These are phyloP conservation scores for Hyposoter dolosus DNA, from an alignment of 2,888 invertebrate species.

Conservation along the genomic window DNA sequence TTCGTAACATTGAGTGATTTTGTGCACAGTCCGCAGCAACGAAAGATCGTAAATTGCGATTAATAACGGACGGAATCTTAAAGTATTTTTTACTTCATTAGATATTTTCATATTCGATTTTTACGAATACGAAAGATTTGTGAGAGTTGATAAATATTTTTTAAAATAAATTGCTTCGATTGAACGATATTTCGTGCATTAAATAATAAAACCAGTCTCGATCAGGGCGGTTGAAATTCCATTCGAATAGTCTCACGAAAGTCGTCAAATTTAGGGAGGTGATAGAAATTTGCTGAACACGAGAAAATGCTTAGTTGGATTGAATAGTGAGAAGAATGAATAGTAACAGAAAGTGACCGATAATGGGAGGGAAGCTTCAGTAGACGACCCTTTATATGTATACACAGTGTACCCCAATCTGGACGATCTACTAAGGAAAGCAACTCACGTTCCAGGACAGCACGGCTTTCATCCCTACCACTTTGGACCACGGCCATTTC, in stretches of 20 bases:
- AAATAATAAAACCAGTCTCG: slow-evolving; percentile 19
- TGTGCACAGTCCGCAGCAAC: neutral
- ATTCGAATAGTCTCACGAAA: slow-evolving; percentile 11
- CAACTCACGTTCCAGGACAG: slow-evolving; percentile 86
- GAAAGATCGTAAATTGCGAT: neutral
- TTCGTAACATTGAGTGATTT: neutral
- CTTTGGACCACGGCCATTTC: slow-evolving; percentile 93
- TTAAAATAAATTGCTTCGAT: slow-evolving; percentile 18
- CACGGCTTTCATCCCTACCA: slow-evolving; percentile 96
- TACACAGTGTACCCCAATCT: slow-evolving; percentile 70
- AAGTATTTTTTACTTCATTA: neutral
- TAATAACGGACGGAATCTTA: neutral
- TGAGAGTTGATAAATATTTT: neutral
- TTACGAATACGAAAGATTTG: neutral
- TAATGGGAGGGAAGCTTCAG: slow-evolving; percentile 63
- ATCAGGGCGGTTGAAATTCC: slow-evolving; percentile 35
- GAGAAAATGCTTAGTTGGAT: slow-evolving; percentile 44
- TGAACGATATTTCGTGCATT: neutral
- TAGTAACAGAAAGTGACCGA: slow-evolving; percentile 59
- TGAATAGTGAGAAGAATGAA: slow-evolving; percentile 52
- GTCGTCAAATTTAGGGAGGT: slow-evolving; percentile 22
- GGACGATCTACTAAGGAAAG: slow-evolving; percentile 70
- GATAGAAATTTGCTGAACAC: slow-evolving; percentile 48
- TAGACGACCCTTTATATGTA: slow-evolving; percentile 69
- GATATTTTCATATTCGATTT: neutral